Base-by-base conservation (phyloP, 2,113 vertebrate genomes). In the Ariopsis seemanni region DNA sequence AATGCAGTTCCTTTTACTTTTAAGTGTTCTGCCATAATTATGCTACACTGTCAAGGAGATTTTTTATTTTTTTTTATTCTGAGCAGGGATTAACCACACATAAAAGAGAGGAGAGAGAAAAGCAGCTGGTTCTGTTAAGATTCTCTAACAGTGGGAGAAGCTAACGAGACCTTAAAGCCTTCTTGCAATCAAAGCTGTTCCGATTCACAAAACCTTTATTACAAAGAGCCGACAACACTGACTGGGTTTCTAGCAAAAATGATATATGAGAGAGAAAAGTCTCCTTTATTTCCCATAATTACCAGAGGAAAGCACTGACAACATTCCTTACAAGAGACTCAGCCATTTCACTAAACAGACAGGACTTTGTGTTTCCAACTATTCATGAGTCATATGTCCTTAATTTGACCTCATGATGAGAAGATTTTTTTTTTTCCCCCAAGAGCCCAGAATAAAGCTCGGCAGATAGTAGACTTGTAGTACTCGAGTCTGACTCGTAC, bases 1-100 rank as follows among this genome's bases (percentile, higher is more conserved):
- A 57, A 79, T n/a, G 10, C 58, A 30, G 42, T 63, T 27, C 30
- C 30, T n/a, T n/a, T 75, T 62, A 34, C 67, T 58, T 72, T 86
- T 58, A 82, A 69, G 65, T 86, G 22, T 81, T 42, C 63, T 58
- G 63, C 53, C 78, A 86, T 71, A 50, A 71, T 20, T 71, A n/a
- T 71, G 62, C 62, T 50, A 69, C 63, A 69, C 27, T 55, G 48
- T 81, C 62, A 55, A 27, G 53, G 42, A 52, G 6, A 2, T 14
- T 77, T 30, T 78, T 65, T 52, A 1, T 12, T 77, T 30, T 78
- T 65, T 78, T 55, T n/a, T 55, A 78, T 55, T 78, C 74, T 53
- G 60, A 62, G 63, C 20, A 57, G 77, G 85, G 62, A 57, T 69
- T 69, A 67, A 77, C 7, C 55, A 63, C 30, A 63, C 14, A 63